Evolutionary conservation across 30 jellyfish, hydroid and myxozoan genomes (phyloP).

Genomic region (Pseudorhiza aurosa): DNA sequence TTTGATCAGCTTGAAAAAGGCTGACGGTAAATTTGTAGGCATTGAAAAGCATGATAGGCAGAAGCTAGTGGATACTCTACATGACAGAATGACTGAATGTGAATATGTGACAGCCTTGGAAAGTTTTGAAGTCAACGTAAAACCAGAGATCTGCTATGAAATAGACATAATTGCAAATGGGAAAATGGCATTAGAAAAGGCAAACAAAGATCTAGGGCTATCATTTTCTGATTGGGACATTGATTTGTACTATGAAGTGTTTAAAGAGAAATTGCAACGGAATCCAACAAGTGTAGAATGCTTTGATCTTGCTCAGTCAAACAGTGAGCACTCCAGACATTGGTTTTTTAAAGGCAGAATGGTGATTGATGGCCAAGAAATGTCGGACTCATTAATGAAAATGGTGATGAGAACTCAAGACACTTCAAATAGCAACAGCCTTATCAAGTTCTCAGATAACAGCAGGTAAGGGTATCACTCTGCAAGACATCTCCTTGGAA

Average conservation of each 20-base stretch:
- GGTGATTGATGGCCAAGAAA: conserved; percentile 55
- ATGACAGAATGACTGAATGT: conserved; percentile 91
- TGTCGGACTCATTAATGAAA: conserved; percentile 73
- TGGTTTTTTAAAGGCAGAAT: conserved; percentile 92
- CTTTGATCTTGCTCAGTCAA: conserved; percentile 92
- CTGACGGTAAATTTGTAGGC: not conserved
- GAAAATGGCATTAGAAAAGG: conserved; percentile 63
- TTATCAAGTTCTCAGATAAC: conserved; percentile 86
- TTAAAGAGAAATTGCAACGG: conserved; percentile 57
- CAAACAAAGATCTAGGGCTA: conserved; percentile 67
- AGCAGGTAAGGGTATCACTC: conserved; percentile 72
- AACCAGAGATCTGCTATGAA: conserved; percentile 69
- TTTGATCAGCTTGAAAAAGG: conserved; percentile 14
- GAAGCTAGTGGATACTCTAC: conserved; percentile 43
- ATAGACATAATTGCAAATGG: conserved; percentile 69
- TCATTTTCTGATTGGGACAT: conserved; percentile 88
- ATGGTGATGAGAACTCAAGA: conserved; percentile 82
- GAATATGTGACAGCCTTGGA: conserved; percentile 51
- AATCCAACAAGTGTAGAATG: conserved; percentile 94
- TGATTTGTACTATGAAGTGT: conserved; percentile 61
- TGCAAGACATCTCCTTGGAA: no score
- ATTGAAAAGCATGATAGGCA: not conserved
- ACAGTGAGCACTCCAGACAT: conserved; percentile 92
- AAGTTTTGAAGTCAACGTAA: conserved; percentile 47
- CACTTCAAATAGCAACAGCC: conserved; percentile 64